Base-by-base conservation (phyloP, 1,140 invertebrate species). In the Halesus radiatus region DNA sequence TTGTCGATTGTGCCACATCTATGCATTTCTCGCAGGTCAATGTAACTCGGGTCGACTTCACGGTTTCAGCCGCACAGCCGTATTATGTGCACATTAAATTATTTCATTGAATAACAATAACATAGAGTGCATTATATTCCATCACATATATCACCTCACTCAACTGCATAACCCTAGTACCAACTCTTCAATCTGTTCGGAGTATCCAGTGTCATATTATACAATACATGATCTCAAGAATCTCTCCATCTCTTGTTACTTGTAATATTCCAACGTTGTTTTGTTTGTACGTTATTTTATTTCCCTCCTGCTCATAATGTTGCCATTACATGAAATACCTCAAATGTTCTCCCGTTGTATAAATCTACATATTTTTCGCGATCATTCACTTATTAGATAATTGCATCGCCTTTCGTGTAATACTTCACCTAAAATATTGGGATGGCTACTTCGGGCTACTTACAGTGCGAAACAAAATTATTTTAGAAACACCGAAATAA, bases 61-160 rank as follows among this genome's bases (percentile, higher is more conserved):
- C 80, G 72, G 77, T 79, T 74, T 58, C 58, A 54, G 75, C 75
- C 75, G 56, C 75, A 60, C 72, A 18, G 58, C 60, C 79, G 75
- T 80, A 75, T 75, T 80, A 75, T 75, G 37, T 22, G 70, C 29
- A 74, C 78, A 72, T 79, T 56, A 79, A 79, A 73, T 79, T 79
- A 72, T 79, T 79, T 79, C 76, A 78, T 68, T 78, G 60, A 78
- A 72, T 73, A 75, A 75, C 72, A 75, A 58, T 75, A 75, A n/a
- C 72, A 56, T 74, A 54, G 72, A 72, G 32, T 53, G n/a, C 54
- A n/a, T 58, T 58, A n/a, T 72, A 72, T 72, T 53, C 68, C 45
- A 16, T 22, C 45, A 20, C 32, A 66, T 29, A 37, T 29, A 29
- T 32, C 62, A 29, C 5, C 62, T 66, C 23, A 23, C 5, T 64